Percentiles rank a stretch among this genome's conserved stretches.
Evolutionary conservation across 2,888 invertebrate genomes (phyloP).

Genomic region (Aricia artaxerxes): DNA sequence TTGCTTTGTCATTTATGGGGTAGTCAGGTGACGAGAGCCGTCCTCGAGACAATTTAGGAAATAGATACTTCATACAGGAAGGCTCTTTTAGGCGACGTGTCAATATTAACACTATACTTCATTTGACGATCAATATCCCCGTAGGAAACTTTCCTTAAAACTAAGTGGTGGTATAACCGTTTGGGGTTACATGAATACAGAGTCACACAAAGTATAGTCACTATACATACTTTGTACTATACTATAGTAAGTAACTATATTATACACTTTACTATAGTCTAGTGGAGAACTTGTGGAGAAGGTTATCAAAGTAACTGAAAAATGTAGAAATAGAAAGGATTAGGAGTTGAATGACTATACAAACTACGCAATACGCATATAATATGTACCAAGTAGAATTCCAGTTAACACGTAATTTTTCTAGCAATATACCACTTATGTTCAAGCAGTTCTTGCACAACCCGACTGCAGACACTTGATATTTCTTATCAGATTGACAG

Average conservation of each 20-base stretch:
- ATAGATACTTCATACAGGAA: neutral
- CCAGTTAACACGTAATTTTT: neutral
- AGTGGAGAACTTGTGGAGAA: too few species aligned
- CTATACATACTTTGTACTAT: too few species aligned
- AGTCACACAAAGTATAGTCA: too few species aligned
- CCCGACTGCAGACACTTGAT: neutral
- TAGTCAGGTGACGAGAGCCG: neutral
- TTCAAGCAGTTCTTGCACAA: slow-evolving; percentile 12
- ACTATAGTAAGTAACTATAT: too few species aligned
- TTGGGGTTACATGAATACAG: too few species aligned
- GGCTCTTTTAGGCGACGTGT: neutral
- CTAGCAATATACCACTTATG: neutral
- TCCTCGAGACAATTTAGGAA: neutral
- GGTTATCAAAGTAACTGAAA: too few species aligned
- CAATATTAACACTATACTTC: neutral
- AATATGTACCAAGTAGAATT: neutral
- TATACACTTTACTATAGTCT: too few species aligned
- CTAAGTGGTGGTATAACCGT: too few species aligned
- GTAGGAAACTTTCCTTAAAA: too few species aligned
- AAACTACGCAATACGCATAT: neutral
- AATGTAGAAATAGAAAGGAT: too few species aligned
- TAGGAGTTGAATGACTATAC: too few species aligned
- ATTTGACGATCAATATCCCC: neutral
- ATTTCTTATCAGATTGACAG: slow-evolving; percentile 5
- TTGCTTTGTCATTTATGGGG: neutral